phyloP scores from a whole-genome alignment of 2,113 vertebrate genomes.

The Phasianus colchicus region DNA sequence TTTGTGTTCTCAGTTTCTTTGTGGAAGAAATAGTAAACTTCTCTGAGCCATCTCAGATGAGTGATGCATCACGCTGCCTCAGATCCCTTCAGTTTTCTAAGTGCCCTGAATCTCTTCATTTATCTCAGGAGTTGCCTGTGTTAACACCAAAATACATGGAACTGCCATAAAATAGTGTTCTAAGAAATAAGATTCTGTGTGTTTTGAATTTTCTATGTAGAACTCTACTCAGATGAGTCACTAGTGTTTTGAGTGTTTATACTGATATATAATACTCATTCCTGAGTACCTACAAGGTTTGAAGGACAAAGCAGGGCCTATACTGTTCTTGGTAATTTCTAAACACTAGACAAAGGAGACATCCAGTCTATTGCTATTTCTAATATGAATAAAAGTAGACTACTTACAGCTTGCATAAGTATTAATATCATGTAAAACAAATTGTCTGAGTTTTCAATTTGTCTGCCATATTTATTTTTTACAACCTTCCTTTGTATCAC shows the following conservation, averaged over 20 bases:
- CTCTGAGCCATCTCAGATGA: not conserved
- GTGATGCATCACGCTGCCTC: not conserved
- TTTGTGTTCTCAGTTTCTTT: no score
- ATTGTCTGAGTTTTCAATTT: not conserved
- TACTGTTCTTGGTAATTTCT: not conserved
- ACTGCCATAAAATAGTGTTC: not conserved
- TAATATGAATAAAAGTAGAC: not conserved
- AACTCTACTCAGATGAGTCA: not conserved
- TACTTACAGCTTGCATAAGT: not conserved
- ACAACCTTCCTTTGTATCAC: not conserved
- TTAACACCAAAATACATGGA: not conserved
- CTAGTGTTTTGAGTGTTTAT: not conserved
- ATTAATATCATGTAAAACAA: not conserved
- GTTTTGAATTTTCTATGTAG: not conserved
- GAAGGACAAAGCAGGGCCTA: not conserved
- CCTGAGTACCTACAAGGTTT: not conserved
- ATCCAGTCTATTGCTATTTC: not conserved
- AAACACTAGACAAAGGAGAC: not conserved
- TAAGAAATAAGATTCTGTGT: not conserved
- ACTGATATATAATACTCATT: not conserved
- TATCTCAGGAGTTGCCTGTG: not conserved
- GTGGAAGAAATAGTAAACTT: not conserved
- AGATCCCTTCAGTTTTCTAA: not conserved
- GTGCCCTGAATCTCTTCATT: not conserved
- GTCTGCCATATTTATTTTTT: not conserved